Conservation (phyloP, 2,888 invertebrate species). For the Choristoneura rosaceana region DNA sequence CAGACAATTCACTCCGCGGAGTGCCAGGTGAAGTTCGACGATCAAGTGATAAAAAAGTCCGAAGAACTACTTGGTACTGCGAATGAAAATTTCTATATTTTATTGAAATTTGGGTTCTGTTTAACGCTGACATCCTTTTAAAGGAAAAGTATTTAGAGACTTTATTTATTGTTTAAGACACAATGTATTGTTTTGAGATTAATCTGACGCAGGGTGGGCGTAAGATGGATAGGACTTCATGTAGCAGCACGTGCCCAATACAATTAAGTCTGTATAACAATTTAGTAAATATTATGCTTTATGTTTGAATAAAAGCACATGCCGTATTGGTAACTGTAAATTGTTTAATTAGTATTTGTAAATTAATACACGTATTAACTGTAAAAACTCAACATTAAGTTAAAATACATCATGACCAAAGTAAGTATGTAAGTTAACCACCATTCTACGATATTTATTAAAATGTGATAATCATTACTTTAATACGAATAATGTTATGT, state of each 20-base stretch:
- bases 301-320: not conserved
- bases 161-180: constrained; percentile 27
- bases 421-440: constrained; percentile 51
- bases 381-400: constrained; percentile 18
- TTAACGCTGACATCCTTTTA: constrained; percentile 33
- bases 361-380: constrained; percentile 3
- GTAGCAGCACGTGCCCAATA: constrained; percentile 1
- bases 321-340: not conserved
- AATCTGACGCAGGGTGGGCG: not conserved
- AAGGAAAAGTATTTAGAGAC: constrained; percentile 30
- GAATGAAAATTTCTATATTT: constrained; percentile 63
- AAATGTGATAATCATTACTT: constrained; percentile 41
- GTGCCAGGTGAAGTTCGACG: constrained; percentile 80
- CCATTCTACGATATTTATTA: constrained; percentile 58
- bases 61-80: constrained; percentile 83
- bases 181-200: constrained; percentile 19
- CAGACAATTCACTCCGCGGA: constrained; percentile 82
- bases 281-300: constrained; percentile 1
- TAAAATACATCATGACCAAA: constrained; percentile 56
- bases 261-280: not conserved
- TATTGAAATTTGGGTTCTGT: constrained; percentile 33
- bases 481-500: constrained; percentile 40
- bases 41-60: constrained; percentile 67
- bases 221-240: constrained; percentile 8
- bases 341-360: not conserved